phyloP scores from a whole-genome alignment of 2,797 vertebrate species.

The Serranus cabrilla region DNA sequence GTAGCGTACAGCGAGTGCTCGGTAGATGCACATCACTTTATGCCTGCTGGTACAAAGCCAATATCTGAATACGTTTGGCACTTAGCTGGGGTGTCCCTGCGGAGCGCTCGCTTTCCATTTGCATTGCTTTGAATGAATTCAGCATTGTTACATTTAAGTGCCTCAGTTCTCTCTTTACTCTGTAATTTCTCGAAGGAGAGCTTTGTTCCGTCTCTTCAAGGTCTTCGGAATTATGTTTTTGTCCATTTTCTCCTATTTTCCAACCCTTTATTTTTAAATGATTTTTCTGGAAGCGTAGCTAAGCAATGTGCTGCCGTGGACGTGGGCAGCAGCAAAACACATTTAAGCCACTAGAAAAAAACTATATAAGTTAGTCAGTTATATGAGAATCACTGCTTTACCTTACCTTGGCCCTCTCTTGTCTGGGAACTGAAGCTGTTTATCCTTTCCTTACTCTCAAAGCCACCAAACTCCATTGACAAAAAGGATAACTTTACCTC shows the following conservation, averaged over 20 bases:
- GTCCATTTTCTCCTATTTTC: not conserved
- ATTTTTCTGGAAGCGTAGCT: too few relatives aligned
- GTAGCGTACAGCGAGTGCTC: not conserved
- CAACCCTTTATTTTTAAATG: not conserved
- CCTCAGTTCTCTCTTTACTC: constrained; percentile 17
- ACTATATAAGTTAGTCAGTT: too few relatives aligned
- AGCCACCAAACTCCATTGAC: too few relatives aligned
- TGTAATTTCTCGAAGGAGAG: not conserved
- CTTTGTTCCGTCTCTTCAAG: constrained; percentile 17
- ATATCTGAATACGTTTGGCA: constrained; percentile 6
- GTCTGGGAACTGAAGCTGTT: too few relatives aligned
- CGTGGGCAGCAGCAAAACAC: too few relatives aligned
- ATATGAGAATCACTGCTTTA: too few relatives aligned
- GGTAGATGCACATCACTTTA: not conserved
- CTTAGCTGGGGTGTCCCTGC: constrained; percentile 9
- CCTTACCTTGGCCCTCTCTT: too few relatives aligned
- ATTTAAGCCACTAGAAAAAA: too few relatives aligned
- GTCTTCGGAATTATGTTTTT: not conserved
- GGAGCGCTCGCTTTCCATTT: not conserved
- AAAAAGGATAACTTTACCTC: too few relatives aligned
- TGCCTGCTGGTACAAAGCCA: constrained; percentile 9
- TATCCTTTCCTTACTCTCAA: too few relatives aligned
- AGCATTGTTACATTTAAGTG: constrained; percentile 15
- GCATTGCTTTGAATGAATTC: constrained; percentile 18
- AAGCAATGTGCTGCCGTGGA: too few relatives aligned